Percentiles rank a stretch among this genome's conserved stretches.
These are phyloP conservation scores for Drosophila carrolli DNA, from an alignment of 1,140 invertebrate species.

Conservation along the genomic window DNA sequence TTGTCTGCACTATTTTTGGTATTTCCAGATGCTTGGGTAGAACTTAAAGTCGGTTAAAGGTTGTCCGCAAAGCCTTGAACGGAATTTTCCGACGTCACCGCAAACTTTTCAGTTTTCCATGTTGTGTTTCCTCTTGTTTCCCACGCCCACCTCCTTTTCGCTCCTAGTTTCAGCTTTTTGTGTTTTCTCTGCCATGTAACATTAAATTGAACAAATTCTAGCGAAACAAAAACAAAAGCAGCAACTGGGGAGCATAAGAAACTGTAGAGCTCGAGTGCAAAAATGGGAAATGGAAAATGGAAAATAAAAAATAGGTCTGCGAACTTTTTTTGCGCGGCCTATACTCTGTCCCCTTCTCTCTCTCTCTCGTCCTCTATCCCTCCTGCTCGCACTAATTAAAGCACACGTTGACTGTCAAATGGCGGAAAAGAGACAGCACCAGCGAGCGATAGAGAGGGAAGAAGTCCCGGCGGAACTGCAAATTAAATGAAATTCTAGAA, in stretches of 20 bases:
- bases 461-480: conserved; percentile 13
- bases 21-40: neutral
- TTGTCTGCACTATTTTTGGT: neutral
- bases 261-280: conserved; percentile 15
- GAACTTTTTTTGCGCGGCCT: conserved; percentile 53
- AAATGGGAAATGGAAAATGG: neutral
- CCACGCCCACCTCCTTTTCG: neutral
- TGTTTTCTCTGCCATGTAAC: conserved; percentile 26
- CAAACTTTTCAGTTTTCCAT: conserved; percentile 48
- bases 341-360: conserved; percentile 13
- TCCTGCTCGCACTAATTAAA: conserved; percentile 50
- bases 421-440: neutral
- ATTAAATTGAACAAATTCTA: conserved; percentile 64
- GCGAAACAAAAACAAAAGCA: conserved; percentile 44
- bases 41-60: conserved; percentile 25
- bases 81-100: conserved; percentile 36
- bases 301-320: conserved; percentile 41
- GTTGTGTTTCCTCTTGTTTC: conserved; percentile 16
- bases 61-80: conserved; percentile 8
- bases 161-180: conserved; percentile 16
- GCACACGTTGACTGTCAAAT: conserved; percentile 47
- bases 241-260: conserved; percentile 27
- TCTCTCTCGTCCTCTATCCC: neutral
- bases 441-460: neutral
- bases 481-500: conserved; percentile 50